Evolutionary conservation across 2,888 invertebrate genomes (phyloP).

Genomic region (Chirona hameri): DNA sequence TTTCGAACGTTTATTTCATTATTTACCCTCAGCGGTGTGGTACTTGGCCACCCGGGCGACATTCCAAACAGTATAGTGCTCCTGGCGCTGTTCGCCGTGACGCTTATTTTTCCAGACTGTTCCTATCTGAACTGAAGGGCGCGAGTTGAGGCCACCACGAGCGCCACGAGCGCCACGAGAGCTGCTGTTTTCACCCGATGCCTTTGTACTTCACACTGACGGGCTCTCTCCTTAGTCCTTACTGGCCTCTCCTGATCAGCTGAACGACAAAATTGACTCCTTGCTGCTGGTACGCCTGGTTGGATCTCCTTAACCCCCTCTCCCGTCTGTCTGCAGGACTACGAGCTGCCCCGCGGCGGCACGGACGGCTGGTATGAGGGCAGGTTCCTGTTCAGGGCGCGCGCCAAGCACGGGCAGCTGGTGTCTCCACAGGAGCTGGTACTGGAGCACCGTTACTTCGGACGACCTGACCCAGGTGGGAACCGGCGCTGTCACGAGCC

Average conservation of each 20-base stretch:
- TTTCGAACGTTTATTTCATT: too few relatives aligned
- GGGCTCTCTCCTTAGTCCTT: neutral
- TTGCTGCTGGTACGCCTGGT: neutral
- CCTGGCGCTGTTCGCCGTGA: too few relatives aligned
- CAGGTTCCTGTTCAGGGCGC: constrained; percentile 13
- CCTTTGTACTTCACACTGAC: neutral
- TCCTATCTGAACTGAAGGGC: too few relatives aligned
- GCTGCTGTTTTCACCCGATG: too few relatives aligned
- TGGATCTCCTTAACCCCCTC: neutral
- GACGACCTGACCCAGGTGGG: neutral
- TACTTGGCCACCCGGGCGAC: too few relatives aligned
- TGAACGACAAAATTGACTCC: neutral
- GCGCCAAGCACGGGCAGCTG: constrained; percentile 3
- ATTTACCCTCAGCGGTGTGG: too few relatives aligned
- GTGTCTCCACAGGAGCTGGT: neutral
- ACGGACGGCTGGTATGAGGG: constrained; percentile 24
- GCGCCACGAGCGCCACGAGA: too few relatives aligned
- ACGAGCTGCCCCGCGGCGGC: constrained; percentile 2
- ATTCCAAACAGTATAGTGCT: too few relatives aligned
- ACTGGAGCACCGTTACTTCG: neutral
- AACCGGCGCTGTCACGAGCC: neutral
- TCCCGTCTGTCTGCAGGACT: neutral
- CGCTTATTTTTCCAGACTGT: too few relatives aligned
- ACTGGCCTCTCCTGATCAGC: too few relatives aligned
- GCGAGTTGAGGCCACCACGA: too few relatives aligned